Conservation (phyloP, 2,797 vertebrate species). For the Sebastes hopkinsi region DNA sequence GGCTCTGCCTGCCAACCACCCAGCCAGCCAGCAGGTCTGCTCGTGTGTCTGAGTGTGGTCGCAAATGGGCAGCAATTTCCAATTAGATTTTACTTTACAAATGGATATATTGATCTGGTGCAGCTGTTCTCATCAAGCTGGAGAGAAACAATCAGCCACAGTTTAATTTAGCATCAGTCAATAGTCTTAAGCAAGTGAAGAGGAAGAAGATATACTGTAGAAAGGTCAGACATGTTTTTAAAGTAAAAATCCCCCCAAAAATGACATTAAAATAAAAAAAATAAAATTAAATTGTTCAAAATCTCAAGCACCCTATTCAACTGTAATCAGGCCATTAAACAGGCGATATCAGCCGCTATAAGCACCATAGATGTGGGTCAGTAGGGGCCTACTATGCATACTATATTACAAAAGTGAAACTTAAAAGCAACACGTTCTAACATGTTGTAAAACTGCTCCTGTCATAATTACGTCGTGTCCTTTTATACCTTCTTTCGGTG, state of each 20-base stretch:
- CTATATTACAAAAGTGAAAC: too few species aligned
- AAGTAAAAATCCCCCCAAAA: background rate
- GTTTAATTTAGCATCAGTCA: conserved; percentile 62
- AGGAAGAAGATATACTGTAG: background rate
- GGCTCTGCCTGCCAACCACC: conserved; percentile 21
- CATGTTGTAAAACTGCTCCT: too few species aligned
- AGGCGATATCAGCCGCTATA: too few species aligned
- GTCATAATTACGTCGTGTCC: too few species aligned
- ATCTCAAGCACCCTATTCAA: too few species aligned
- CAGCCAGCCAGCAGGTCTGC: conserved; percentile 9
- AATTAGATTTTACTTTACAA: conserved; percentile 73
- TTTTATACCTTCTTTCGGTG: too few species aligned
- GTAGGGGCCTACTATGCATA: too few species aligned
- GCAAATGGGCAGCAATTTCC: conserved; percentile 69
- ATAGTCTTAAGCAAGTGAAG: conserved; percentile 30
- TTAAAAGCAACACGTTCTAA: too few species aligned
- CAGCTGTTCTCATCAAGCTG: conserved; percentile 67
- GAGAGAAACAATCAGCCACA: conserved; percentile 61
- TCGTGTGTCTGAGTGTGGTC: conserved; percentile 18
- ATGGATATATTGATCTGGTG: conserved; percentile 72
- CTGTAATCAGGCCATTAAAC: too few species aligned
- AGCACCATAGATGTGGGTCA: too few species aligned
- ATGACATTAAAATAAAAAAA: background rate
- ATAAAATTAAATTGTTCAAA: too few species aligned
- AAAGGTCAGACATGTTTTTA: conserved; percentile 28